phyloP scores from a whole-genome alignment of 2,113 vertebrate genomes.

The Numenius arquata region DNA sequence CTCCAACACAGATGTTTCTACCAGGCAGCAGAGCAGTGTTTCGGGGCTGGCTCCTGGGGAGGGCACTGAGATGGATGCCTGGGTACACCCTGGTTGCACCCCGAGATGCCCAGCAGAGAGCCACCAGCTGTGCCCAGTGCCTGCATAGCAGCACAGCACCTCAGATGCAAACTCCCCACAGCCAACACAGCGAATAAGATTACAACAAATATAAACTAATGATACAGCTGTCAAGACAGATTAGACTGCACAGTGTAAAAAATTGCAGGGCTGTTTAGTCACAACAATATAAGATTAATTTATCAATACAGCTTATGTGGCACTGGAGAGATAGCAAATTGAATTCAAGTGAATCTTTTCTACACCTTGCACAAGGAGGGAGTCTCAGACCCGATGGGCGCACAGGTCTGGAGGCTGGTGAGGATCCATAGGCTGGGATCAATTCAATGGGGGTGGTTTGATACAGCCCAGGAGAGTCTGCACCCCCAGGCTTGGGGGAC shows the following conservation, averaged over 20 bases:
- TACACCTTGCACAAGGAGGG: constrained; percentile 20
- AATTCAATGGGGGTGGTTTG: rapidly evolving
- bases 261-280: constrained; percentile 72
- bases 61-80: not conserved
- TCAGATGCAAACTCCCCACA: not conserved
- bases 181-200: constrained; percentile 59
- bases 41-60: not conserved
- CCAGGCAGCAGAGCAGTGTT: not conserved
- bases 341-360: constrained; percentile 53
- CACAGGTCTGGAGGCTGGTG: not conserved
- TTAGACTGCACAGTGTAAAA: constrained; percentile 72
- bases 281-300: constrained; percentile 76
- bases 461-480: not conserved
- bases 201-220: constrained; percentile 72
- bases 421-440: not conserved
- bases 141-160: not conserved
- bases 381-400: not conserved
- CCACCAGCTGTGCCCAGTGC: not conserved
- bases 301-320: constrained; percentile 75
- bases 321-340: constrained; percentile 63
- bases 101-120: rapidly evolving
- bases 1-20: not conserved
- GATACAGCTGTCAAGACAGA: constrained; percentile 70
- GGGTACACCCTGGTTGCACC: not conserved
- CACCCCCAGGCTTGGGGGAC: not conserved